These are phyloP conservation scores for Pardosa pseudoannulata DNA, from an alignment of 2,888 invertebrate genomes.

Conservation along the genomic window DNA sequence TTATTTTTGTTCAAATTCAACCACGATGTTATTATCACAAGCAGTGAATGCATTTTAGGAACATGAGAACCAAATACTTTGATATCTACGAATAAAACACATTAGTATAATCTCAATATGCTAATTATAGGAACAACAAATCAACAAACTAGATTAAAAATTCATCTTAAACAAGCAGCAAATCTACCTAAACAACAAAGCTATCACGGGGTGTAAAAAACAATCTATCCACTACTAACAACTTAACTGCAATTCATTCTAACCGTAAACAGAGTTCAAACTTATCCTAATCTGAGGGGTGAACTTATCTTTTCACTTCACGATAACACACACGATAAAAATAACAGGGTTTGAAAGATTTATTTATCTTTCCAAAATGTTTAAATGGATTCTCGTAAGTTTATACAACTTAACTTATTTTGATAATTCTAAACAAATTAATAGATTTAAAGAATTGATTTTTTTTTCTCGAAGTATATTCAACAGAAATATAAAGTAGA, in stretches of 20 bases:
- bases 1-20: background rate
- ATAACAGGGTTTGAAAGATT: too few relatives aligned
- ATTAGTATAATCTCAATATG: constrained; percentile 48
- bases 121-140: constrained; percentile 62
- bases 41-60: constrained; percentile 58
- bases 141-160: constrained; percentile 47
- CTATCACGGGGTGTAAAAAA: constrained; percentile 33
- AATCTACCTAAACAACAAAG: constrained; percentile 39
- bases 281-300: too few relatives aligned
- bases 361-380: too few relatives aligned
- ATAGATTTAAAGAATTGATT: too few relatives aligned
- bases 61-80: constrained; percentile 70
- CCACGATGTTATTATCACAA: constrained; percentile 7
- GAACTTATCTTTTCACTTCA: too few relatives aligned
- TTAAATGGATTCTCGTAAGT: too few relatives aligned
- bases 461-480: too few relatives aligned
- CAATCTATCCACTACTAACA: constrained; percentile 21
- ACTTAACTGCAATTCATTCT: background rate
- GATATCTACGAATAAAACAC: constrained; percentile 49
- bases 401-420: too few relatives aligned
- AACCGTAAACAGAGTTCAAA: background rate
- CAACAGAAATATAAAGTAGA: too few relatives aligned
- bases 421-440: too few relatives aligned
- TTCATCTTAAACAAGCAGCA: constrained; percentile 36
- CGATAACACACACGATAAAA: too few relatives aligned